phyloP scores from a whole-genome alignment of 2,113 vertebrate genomes.

The Carettochelys insculpta region DNA sequence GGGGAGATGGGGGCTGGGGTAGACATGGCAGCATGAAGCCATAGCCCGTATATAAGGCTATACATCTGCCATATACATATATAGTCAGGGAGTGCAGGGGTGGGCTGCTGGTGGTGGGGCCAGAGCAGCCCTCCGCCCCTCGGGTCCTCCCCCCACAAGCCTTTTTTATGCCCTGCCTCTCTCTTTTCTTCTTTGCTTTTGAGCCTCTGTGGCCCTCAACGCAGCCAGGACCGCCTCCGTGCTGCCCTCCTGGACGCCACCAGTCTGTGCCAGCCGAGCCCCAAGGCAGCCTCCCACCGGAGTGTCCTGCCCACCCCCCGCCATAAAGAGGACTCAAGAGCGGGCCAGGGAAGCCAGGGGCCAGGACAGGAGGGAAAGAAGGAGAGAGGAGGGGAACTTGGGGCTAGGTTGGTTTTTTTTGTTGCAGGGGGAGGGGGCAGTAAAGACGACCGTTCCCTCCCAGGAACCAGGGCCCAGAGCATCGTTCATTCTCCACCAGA shows the following conservation, averaged over 20 bases:
- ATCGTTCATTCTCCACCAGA: not conserved
- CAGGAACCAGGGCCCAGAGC: fast-evolving
- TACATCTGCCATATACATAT: conserved; percentile 42
- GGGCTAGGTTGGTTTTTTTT: not conserved
- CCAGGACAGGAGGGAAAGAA: not conserved
- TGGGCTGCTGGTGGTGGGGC: conserved; percentile 19
- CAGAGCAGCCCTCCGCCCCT: conserved; percentile 41
- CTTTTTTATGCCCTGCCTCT: conserved; percentile 64
- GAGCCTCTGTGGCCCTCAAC: conserved; percentile 6
- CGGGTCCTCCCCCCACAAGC: conserved; percentile 47
- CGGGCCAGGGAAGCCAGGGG: not conserved
- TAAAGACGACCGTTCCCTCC: not conserved
- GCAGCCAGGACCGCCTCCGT: not conserved
- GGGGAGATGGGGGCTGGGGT: not conserved
- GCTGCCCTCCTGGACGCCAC: not conserved
- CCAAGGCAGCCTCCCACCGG: not conserved
- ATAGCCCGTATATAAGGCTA: not conserved
- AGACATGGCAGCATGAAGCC: not conserved
- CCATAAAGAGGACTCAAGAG: not conserved
- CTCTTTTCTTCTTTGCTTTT: conserved; percentile 52
- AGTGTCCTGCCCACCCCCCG: not conserved
- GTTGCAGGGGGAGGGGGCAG: not conserved
- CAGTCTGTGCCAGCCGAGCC: conserved; percentile 30
- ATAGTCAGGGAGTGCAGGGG: conserved; percentile 50
- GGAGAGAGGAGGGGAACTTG: no score